These are phyloP conservation scores for Origma solitaria DNA, from an alignment of 2,113 vertebrate species.

Conservation along the genomic window DNA sequence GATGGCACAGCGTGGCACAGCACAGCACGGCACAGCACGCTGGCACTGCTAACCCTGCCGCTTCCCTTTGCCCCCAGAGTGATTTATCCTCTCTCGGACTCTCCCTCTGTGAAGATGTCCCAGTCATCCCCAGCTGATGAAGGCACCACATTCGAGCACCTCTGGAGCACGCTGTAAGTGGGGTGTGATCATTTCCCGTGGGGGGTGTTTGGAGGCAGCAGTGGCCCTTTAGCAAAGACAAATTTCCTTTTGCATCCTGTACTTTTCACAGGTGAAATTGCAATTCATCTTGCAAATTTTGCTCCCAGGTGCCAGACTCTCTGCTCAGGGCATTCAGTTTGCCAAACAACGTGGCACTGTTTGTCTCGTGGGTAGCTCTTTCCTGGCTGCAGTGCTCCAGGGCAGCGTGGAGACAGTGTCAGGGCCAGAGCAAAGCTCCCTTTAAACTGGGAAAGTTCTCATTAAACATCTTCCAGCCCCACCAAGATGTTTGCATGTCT, in stretches of 20 bases:
- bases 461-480: not conserved
- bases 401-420: not conserved
- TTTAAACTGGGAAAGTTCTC: not conserved
- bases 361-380: not conserved
- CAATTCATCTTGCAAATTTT: not conserved
- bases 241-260: not conserved
- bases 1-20: not conserved
- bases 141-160: constrained; percentile 89
- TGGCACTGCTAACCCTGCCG: not conserved
- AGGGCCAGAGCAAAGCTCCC: not conserved
- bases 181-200: rapidly evolving
- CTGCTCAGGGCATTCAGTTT: not conserved
- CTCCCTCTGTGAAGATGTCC: constrained; percentile 82
- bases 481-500: not conserved
- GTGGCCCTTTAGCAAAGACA: not conserved
- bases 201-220: rapidly evolving
- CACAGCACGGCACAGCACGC: rapidly evolving
- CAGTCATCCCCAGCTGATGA: constrained; percentile 82
- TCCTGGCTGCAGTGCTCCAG: not conserved
- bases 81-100: constrained; percentile 75
- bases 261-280: not conserved
- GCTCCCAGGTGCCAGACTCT: not conserved
- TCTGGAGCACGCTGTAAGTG: constrained; percentile 96
- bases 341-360: not conserved
- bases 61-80: constrained; percentile 66